These are phyloP conservation scores for Apteryx mantelli DNA, from an alignment of 2,113 vertebrate genomes.

Conservation along the genomic window DNA sequence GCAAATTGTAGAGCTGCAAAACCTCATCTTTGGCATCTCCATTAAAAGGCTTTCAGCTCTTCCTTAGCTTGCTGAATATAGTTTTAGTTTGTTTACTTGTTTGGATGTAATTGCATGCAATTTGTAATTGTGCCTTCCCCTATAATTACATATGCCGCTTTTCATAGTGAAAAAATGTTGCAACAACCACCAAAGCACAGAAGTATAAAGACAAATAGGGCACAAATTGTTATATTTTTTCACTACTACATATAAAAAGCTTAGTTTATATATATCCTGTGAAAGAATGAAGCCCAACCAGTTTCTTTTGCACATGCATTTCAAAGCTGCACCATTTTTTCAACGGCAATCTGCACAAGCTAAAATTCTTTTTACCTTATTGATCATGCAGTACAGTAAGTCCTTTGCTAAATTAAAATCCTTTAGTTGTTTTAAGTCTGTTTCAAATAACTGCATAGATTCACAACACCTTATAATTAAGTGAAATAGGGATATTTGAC, in stretches of 20 bases:
- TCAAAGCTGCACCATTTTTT: not conserved
- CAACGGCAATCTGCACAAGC: not conserved
- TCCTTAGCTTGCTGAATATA: constrained; percentile 55
- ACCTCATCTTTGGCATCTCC: constrained; percentile 55
- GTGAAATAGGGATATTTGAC: not conserved
- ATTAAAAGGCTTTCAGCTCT: constrained; percentile 64
- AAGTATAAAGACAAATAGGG: not conserved
- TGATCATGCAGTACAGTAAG: not conserved
- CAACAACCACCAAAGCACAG: not conserved
- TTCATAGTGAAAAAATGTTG: not conserved
- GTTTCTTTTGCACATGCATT: not conserved
- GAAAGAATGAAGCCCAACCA: not conserved
- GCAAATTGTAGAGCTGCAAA: constrained; percentile 58
- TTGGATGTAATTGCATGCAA: constrained; percentile 63
- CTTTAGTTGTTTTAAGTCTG: not conserved
- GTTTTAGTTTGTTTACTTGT: constrained; percentile 72
- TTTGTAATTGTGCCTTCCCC: constrained; percentile 63
- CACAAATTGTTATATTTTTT: not conserved
- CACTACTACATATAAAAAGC: not conserved
- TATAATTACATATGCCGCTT: constrained; percentile 61
- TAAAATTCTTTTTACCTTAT: not conserved
- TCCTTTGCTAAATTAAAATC: not conserved
- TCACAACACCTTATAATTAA: not conserved
- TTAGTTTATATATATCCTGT: not conserved
- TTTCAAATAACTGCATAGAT: not conserved